Percentiles rank a stretch among this genome's conserved stretches.
Conservation (phyloP, 53 echinoderm and acorn worm species). For the Henricia sp. region DNA sequence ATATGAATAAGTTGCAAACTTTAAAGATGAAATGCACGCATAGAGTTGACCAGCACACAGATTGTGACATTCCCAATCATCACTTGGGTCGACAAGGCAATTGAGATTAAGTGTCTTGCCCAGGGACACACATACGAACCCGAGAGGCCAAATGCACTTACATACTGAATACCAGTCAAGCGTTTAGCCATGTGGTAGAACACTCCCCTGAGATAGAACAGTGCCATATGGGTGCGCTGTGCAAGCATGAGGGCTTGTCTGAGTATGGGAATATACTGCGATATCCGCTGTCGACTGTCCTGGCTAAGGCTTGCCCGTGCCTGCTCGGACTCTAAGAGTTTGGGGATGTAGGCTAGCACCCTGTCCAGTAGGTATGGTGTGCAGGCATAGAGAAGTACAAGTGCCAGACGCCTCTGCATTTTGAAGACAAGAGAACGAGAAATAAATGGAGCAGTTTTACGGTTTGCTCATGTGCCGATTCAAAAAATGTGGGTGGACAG, state of each 20-base stretch:
- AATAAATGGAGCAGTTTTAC: no score
- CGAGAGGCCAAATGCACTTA: conserved; percentile 75
- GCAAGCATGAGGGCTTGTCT: conserved; percentile 68
- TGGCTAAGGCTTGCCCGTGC: conserved; percentile 49
- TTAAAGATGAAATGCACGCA: no score
- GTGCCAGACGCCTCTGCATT: conserved; percentile 67
- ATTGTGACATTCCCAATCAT: no score
- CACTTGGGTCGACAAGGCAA: no score
- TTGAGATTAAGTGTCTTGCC: no score
- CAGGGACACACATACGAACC: no score
- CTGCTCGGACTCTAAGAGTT: conserved; percentile 26
- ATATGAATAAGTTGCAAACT: no score
- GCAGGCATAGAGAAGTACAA: conserved; percentile 77
- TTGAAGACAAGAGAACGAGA: background rate
- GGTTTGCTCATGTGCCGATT: no score
- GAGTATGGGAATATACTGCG: conserved; percentile 68
- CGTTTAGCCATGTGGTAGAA: conserved; percentile 96
- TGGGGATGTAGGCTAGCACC: conserved; percentile 50
- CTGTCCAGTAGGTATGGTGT: conserved; percentile 90
- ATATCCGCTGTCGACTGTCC: conserved; percentile 54
- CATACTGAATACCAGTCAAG: conserved; percentile 86
- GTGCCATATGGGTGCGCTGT: conserved; percentile 85
- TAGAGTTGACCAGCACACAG: no score
- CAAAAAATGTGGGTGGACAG: no score
- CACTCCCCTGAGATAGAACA: conserved; percentile 81